Evolutionary conservation across 1,140 invertebrate genomes (phyloP), one percentile per base, ranked within the genome.

Genomic region (Akabosia matsudoensis): DNA sequence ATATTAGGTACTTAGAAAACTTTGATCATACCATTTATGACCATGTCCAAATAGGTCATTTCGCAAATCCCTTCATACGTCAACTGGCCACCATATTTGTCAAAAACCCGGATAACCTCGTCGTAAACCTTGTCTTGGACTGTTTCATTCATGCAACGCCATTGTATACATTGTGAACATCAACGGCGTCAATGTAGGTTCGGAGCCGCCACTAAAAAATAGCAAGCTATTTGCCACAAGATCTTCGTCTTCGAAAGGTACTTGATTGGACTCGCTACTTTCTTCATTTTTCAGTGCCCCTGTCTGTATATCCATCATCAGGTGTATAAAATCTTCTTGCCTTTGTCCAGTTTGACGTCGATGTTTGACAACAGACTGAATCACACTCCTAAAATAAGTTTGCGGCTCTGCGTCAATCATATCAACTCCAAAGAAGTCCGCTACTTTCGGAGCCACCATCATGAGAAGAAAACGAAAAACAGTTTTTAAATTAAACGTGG

Each of bases 171-270:
- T 82, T 1, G 85, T 80, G 74, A 86, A 87, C 16, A 86, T 81
- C 14, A 89, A 70, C 0, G 84, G 83, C 0, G 81, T 85, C 1
- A 87, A 82, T 0, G 85, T 84, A 0, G 85, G 88, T 31, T 89
- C 88, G 71, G 85, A 86, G 0, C 88, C 89, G 71, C 87, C 88
- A 26, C 87, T 54, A 70, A 88, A 86, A 78, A 89, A 84, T 79
- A 87, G 1, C 76, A 89, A 83, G 16, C 85, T 84, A 81, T 88
- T 86, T 13, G 85, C 86, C 7, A 86, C 83, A 14, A 89, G 80
- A 74, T 84, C 87, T 1, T 84, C 80, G 10, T 84, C 82, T 3
- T 84, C 84, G n/a, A 85, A 81, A 7, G 24, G 4, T 4, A 24
- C 24, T 61, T 61, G 14, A 14, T 61, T 61, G 54, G 54, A 4